Evolutionary conservation across 1,140 invertebrate genomes (phyloP).

Genomic region (Pinna nobilis): DNA sequence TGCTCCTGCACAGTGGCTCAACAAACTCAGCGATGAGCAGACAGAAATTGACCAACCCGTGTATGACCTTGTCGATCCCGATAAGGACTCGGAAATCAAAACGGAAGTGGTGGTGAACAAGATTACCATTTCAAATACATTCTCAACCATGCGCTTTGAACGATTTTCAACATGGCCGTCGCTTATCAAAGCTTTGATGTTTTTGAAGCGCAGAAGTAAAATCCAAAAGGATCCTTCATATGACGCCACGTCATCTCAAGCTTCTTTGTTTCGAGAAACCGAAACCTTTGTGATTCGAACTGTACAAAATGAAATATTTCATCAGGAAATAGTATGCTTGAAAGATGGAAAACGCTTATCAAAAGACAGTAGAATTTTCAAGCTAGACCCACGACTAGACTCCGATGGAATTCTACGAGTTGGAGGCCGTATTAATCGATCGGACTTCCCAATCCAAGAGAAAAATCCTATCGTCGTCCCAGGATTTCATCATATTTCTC

Average conservation of each 20-base stretch:
- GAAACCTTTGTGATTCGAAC: slow-evolving; percentile 4
- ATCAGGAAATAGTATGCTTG: slow-evolving; percentile 6
- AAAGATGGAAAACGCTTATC: background rate
- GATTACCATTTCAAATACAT: background rate
- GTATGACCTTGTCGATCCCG: background rate
- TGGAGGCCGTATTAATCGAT: slow-evolving; percentile 18
- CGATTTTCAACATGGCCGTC: slow-evolving; percentile 28
- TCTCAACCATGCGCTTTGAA: slow-evolving; percentile 15
- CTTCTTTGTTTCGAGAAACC: background rate
- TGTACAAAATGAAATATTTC: slow-evolving; percentile 20
- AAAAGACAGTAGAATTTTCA: slow-evolving; percentile 1
- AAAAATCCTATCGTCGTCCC: slow-evolving; percentile 4
- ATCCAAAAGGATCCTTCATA: background rate
- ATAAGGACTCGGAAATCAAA: background rate
- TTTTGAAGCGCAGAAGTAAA: background rate
- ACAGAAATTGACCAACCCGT: background rate
- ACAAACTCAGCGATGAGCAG: background rate
- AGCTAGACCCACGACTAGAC: slow-evolving; percentile 21
- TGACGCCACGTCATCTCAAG: background rate
- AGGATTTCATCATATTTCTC: slow-evolving; percentile 9
- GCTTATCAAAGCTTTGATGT: slow-evolving; percentile 9
- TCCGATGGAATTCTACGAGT: slow-evolving; percentile 25
- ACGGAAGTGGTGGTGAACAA: background rate
- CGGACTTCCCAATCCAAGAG: background rate
- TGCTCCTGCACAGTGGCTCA: background rate